Evolutionary conservation across 2,113 vertebrate species (phyloP).

Genomic region (Callocephalon fimbriatum): DNA sequence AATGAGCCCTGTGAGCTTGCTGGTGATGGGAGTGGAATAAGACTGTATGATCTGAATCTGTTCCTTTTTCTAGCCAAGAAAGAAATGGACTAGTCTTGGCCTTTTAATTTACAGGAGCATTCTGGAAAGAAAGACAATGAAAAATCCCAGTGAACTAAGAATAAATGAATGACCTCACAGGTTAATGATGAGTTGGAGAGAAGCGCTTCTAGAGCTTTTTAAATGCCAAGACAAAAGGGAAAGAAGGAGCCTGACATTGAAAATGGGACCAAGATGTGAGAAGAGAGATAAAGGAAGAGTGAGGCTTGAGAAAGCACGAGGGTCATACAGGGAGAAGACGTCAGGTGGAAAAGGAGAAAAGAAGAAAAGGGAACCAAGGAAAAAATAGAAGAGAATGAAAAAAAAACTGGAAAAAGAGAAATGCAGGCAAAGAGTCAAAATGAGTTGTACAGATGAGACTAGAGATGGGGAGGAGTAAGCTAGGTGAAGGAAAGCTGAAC

Average conservation of each 20-base stretch:
- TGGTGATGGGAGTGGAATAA: background rate
- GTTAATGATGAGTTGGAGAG: background rate
- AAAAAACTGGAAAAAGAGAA: background rate
- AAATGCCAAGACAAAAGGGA: background rate
- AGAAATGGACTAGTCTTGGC: background rate
- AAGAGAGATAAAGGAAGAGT: background rate
- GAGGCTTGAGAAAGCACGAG: background rate
- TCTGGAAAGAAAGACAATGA: background rate
- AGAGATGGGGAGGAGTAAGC: background rate
- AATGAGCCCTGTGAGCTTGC: background rate
- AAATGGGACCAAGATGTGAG: background rate
- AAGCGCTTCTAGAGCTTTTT: background rate
- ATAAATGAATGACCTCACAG: background rate
- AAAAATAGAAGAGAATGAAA: background rate
- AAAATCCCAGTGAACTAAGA: background rate
- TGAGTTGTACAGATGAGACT: background rate
- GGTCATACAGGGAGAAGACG: background rate
- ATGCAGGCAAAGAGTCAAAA: background rate
- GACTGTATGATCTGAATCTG: background rate
- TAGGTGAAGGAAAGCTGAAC: background rate
- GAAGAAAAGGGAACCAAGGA: background rate
- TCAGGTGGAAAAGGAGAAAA: background rate
- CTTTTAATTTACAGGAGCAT: background rate
- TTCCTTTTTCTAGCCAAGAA: slow-evolving; percentile 8
- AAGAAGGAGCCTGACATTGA: background rate